Percentiles rank a stretch among this genome's conserved stretches.
Conservation (phyloP, 2,113 vertebrate species). For the Mesoclemmys tuberculata region DNA sequence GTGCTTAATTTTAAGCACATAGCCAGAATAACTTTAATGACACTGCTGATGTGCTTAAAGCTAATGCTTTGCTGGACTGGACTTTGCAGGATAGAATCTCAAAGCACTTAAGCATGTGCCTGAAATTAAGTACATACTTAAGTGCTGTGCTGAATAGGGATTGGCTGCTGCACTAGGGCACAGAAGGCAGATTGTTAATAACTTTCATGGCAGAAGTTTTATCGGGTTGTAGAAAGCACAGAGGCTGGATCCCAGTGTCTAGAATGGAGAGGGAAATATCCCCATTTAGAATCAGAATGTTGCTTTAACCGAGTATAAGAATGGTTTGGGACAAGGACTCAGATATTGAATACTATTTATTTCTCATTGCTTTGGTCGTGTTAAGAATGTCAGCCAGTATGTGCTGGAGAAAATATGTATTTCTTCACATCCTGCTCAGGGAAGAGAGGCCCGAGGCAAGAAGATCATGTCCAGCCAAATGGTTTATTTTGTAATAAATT, state of each 20-base stretch:
- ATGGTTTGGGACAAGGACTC: not conserved
- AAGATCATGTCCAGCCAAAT: not conserved
- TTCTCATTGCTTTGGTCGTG: not conserved
- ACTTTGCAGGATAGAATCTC: not conserved
- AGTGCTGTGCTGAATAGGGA: not conserved
- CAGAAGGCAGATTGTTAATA: rapidly evolving
- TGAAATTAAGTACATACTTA: not conserved
- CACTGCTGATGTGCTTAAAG: not conserved
- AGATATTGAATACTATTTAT: not conserved
- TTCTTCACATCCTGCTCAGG: not conserved
- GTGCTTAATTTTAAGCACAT: not conserved
- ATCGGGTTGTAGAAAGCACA: rapidly evolving
- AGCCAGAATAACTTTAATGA: not conserved
- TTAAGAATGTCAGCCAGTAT: not conserved
- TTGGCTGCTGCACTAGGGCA: not conserved
- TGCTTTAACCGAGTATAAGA: not conserved
- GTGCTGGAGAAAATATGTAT: not conserved
- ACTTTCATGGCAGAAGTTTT: not conserved
- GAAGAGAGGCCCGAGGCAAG: not conserved
- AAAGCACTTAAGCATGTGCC: not conserved
- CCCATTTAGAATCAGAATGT: not conserved
- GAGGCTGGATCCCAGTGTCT: not conserved
- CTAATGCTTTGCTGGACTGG: not conserved
- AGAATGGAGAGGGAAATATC: not conserved
- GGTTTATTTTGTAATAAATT: constrained; percentile 5